Evolutionary conservation across 2,888 invertebrate genomes (phyloP).

Genomic region (Ypsolopha scabrella): DNA sequence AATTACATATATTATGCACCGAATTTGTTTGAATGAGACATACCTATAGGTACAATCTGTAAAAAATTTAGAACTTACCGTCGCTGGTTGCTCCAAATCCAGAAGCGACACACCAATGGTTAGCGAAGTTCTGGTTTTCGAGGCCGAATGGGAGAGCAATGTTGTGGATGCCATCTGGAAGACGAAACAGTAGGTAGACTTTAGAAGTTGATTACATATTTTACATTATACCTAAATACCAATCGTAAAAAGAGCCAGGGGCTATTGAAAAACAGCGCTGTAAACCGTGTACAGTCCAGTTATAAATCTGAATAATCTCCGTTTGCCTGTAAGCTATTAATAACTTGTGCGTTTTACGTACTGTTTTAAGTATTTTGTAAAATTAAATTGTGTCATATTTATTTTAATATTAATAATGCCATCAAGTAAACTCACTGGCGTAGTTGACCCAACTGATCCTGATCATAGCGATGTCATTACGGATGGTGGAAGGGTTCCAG

Average conservation of each 20-base stretch:
- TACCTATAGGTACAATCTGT: no score
- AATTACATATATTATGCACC: no score
- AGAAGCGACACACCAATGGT: conserved; percentile 4
- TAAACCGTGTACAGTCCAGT: no score
- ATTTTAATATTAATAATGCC: no score
- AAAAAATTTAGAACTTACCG: conserved; percentile 5
- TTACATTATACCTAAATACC: neutral
- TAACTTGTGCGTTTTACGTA: no score
- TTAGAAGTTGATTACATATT: neutral
- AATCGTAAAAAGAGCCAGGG: neutral
- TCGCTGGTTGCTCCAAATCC: conserved; percentile 6
- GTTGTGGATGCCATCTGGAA: conserved; percentile 5
- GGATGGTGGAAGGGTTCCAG: conserved; percentile 15
- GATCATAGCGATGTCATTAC: conserved; percentile 28
- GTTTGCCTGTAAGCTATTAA: no score
- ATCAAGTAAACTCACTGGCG: conserved; percentile 19
- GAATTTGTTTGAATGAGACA: no score
- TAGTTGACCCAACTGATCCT: conserved; percentile 9
- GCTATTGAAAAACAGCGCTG: no score
- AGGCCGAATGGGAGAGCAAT: conserved; percentile 2
- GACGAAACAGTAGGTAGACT: neutral
- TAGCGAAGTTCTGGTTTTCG: conserved; percentile 2
- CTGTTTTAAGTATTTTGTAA: no score
- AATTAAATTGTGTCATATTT: no score
- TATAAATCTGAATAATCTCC: no score